Conservation (phyloP, 1,140 invertebrate genomes). For the Drosophila kepulauana region DNA sequence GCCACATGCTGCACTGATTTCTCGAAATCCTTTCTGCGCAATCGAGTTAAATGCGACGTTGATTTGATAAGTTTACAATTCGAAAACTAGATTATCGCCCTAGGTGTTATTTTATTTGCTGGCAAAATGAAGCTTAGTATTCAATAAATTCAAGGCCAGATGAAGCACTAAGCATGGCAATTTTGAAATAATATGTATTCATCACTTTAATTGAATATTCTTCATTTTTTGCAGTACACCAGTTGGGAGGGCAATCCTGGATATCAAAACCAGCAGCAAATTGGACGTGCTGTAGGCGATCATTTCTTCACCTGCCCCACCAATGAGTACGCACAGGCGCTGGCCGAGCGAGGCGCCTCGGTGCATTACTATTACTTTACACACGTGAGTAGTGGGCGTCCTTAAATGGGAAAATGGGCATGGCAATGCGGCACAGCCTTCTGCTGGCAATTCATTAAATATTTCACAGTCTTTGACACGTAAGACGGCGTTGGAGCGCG, state of each 20-base stretch:
- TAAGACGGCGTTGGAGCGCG: conserved; percentile 71
- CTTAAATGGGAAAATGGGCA: neutral
- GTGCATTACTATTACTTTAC: conserved; percentile 98
- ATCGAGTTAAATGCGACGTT: conserved; percentile 57
- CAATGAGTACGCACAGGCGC: conserved; percentile 94
- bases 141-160: conserved; percentile 29
- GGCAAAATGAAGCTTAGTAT: conserved; percentile 27
- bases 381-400: conserved; percentile 89
- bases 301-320: conserved; percentile 97
- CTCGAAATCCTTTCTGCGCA: conserved; percentile 6
- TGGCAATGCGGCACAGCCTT: conserved; percentile 5
- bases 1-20: neutral
- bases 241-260: conserved; percentile 95
- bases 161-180: neutral
- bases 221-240: conserved; percentile 89
- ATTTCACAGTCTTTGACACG: conserved; percentile 75
- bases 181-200: neutral
- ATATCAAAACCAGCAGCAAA: conserved; percentile 92
- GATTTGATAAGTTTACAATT: conserved; percentile 61
- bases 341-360: conserved; percentile 91
- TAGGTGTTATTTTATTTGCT: neutral
- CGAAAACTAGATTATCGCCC: conserved; percentile 53
- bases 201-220: neutral
- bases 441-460: conserved; percentile 59
- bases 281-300: conserved; percentile 95